Evolutionary conservation across 2,113 vertebrate genomes (phyloP).

Genomic region (Reinhardtius hippoglossoides): DNA sequence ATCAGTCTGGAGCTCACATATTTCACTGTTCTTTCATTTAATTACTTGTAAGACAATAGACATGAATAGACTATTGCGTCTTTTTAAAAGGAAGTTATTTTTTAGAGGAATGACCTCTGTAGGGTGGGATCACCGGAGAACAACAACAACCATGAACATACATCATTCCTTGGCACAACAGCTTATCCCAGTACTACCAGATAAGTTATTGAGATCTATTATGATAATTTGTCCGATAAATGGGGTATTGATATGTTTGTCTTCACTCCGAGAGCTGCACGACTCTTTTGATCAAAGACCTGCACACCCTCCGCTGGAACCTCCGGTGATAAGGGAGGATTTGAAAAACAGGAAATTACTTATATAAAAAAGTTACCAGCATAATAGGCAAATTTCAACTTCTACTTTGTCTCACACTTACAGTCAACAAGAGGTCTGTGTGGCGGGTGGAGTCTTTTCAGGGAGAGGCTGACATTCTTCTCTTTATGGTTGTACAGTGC

Average conservation of each 20-base stretch:
- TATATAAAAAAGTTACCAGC: neutral
- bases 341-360: neutral
- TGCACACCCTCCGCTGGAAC: conserved; percentile 82
- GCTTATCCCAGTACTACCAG: neutral
- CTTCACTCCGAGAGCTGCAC: conserved; percentile 79
- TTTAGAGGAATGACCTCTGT: neutral
- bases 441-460: conserved; percentile 82
- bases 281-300: conserved; percentile 76
- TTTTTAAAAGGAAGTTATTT: neutral
- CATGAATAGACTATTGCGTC: neutral
- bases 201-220: neutral
- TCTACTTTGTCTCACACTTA: conserved; percentile 72
- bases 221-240: neutral
- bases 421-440: conserved; percentile 83
- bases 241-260: conserved; percentile 74
- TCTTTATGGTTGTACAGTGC: conserved; percentile 84
- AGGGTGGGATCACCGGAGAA: neutral
- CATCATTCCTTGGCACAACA: neutral
- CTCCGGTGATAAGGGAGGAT: conserved; percentile 74
- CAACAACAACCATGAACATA: neutral
- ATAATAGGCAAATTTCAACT: neutral
- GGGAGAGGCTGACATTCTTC: conserved; percentile 85
- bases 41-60: neutral
- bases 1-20: neutral
- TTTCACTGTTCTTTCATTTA: neutral